A percentile compares a stretch with the other conserved stretches of the same genome.
Evolutionary conservation across 2,113 vertebrate species (phyloP).

Genomic region (Lonchura striata): DNA sequence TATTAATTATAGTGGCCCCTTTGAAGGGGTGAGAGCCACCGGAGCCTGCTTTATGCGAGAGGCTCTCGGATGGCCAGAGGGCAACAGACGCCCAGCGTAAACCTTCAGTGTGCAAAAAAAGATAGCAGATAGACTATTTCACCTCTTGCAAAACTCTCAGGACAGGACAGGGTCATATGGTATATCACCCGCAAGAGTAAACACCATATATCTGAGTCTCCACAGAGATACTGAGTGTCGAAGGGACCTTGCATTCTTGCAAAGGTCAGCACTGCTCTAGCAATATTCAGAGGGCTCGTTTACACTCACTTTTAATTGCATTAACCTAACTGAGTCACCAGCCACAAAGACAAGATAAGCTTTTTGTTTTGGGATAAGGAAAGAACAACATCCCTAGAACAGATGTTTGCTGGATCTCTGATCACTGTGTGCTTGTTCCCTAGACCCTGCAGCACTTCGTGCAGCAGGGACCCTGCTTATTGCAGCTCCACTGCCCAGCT

Average conservation of each 20-base stretch:
- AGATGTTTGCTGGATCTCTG: not conserved
- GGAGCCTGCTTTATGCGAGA: not conserved
- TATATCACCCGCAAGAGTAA: not conserved
- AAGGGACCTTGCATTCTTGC: not conserved
- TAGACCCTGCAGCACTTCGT: not conserved
- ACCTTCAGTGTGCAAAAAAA: not conserved
- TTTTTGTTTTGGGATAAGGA: not conserved
- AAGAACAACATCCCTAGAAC: not conserved
- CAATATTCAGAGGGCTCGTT: not conserved
- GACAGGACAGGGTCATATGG: not conserved
- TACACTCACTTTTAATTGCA: slow-evolving; percentile 38
- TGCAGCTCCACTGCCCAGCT: not conserved
- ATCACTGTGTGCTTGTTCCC: not conserved
- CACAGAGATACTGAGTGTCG: not conserved
- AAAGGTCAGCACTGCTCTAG: not conserved
- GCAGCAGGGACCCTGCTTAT: not conserved
- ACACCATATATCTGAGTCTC: not conserved
- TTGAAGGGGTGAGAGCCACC: not conserved
- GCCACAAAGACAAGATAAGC: not conserved
- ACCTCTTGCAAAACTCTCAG: not conserved
- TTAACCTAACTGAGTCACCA: slow-evolving; percentile 1
- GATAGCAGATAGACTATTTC: not conserved
- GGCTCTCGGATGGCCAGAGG: not conserved
- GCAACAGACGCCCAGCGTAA: not conserved
- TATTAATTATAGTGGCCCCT: slow-evolving; percentile 15